A percentile compares a stretch with the other conserved stretches of the same genome.
phyloP scores from a whole-genome alignment of 2,797 vertebrate species.

The Hemibagrus guttatus region DNA sequence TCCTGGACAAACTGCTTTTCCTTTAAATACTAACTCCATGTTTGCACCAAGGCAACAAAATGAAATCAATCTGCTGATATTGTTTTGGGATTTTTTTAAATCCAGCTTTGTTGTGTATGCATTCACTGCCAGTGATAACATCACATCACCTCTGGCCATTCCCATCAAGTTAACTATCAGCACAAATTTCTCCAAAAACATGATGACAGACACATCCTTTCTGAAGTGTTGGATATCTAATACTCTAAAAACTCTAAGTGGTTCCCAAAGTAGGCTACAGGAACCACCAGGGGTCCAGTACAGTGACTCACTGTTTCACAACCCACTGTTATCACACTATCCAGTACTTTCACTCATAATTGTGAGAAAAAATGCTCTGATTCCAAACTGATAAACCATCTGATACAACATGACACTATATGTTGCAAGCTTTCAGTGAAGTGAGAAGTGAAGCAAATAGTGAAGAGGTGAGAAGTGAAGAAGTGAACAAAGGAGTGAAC shows the following conservation, averaged over 20 bases:
- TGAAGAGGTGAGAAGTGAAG: no score
- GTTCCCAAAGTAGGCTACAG: neutral
- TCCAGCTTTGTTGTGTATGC: slow-evolving; percentile 40
- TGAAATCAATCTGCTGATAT: slow-evolving; percentile 47
- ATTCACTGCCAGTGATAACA: slow-evolving; percentile 39
- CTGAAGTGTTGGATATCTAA: neutral
- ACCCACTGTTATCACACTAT: neutral
- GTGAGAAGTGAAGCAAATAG: no score
- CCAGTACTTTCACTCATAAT: neutral
- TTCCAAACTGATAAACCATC: neutral
- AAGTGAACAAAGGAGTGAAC: no score
- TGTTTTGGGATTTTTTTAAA: slow-evolving; percentile 25
- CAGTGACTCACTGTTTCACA: neutral
- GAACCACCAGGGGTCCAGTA: neutral
- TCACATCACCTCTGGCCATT: slow-evolving; percentile 35
- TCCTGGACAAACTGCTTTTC: neutral
- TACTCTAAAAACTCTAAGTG: neutral
- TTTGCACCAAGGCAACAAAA: slow-evolving; percentile 45
- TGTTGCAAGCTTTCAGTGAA: no score
- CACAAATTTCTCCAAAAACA: neutral
- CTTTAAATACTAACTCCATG: slow-evolving; percentile 11
- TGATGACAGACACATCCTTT: slow-evolving; percentile 14
- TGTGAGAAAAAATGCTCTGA: neutral
- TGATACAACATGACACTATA: neutral
- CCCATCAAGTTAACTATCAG: slow-evolving; percentile 17